Percentiles rank a stretch among this genome's conserved stretches.
phyloP scores from a whole-genome alignment of 1,140 invertebrate genomes.

The Camponotus floridanus region DNA sequence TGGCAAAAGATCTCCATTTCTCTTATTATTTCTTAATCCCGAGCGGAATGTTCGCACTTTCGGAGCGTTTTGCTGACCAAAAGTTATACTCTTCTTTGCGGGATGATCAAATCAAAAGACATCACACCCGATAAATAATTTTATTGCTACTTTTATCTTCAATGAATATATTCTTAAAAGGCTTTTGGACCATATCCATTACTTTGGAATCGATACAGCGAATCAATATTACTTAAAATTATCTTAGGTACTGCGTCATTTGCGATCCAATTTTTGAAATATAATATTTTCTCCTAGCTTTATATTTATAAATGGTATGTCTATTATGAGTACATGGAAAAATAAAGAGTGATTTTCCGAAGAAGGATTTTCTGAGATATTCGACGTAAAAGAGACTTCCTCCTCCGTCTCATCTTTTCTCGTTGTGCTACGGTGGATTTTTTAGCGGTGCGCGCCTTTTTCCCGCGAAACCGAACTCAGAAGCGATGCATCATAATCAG shows the following conservation, averaged over 20 bases:
- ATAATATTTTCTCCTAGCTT: constrained; percentile 16
- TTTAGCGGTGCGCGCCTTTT: constrained; percentile 43
- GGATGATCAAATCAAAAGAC: background rate
- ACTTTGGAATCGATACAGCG: background rate
- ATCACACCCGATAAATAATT: constrained; percentile 1
- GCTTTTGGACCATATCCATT: background rate
- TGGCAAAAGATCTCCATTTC: constrained; percentile 55
- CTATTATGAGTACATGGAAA: background rate
- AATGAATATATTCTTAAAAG: background rate
- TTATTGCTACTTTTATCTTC: background rate
- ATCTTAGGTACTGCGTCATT: background rate
- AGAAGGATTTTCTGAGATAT: constrained; percentile 24
- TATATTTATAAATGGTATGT: background rate
- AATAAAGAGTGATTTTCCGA: constrained; percentile 56
- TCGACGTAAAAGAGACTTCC: constrained; percentile 28
- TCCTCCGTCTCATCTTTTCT: constrained; percentile 61
- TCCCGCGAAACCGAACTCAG: constrained; percentile 74
- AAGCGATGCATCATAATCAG: constrained; percentile 86
- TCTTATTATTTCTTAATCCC: constrained; percentile 19
- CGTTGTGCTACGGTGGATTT: constrained; percentile 53
- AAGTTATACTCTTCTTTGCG: background rate
- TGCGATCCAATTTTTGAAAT: background rate
- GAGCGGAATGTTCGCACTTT: background rate
- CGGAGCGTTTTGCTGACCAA: background rate
- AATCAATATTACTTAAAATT: constrained; percentile 17